These are phyloP conservation scores for Spodoptera littoralis DNA, from an alignment of 2,888 invertebrate species.

Conservation along the genomic window DNA sequence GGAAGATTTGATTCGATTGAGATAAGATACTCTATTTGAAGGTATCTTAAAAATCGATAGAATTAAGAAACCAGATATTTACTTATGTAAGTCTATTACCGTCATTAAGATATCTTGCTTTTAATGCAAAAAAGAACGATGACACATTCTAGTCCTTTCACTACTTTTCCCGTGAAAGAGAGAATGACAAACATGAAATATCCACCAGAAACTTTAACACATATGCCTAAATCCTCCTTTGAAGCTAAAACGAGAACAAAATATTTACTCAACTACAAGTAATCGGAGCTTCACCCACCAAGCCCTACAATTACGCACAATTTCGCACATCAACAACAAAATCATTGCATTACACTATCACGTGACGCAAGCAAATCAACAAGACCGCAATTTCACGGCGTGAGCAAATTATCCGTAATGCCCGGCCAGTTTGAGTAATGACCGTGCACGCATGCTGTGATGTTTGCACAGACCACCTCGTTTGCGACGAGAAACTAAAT, in stretches of 20 bases:
- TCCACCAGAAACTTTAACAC: no score
- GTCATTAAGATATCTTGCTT: not conserved
- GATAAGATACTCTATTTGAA: conserved; percentile 1
- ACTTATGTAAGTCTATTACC: not conserved
- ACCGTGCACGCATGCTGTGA: conserved; percentile 41
- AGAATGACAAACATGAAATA: no score
- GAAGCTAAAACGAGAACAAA: no score
- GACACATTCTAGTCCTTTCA: no score
- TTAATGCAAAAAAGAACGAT: no score
- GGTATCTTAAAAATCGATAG: not conserved
- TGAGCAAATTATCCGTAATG: conserved; percentile 54
- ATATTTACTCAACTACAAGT: no score
- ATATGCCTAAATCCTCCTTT: no score
- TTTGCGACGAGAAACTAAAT: conserved; percentile 60
- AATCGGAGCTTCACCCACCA: not conserved
- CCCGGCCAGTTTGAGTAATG: conserved; percentile 48
- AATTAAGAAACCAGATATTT: conserved; percentile 3
- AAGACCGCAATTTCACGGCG: conserved; percentile 49
- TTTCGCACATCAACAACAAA: conserved; percentile 27
- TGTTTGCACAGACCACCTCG: conserved; percentile 59
- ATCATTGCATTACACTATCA: conserved; percentile 38
- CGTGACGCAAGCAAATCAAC: conserved; percentile 52
- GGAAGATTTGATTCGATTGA: conserved; percentile 8
- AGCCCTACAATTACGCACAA: conserved; percentile 11
- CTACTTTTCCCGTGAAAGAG: no score